A percentile compares a stretch with the other conserved stretches of the same genome.
Evolutionary conservation across 2,113 vertebrate species (phyloP).

Genomic region (Corynorhinus townsendii): DNA sequence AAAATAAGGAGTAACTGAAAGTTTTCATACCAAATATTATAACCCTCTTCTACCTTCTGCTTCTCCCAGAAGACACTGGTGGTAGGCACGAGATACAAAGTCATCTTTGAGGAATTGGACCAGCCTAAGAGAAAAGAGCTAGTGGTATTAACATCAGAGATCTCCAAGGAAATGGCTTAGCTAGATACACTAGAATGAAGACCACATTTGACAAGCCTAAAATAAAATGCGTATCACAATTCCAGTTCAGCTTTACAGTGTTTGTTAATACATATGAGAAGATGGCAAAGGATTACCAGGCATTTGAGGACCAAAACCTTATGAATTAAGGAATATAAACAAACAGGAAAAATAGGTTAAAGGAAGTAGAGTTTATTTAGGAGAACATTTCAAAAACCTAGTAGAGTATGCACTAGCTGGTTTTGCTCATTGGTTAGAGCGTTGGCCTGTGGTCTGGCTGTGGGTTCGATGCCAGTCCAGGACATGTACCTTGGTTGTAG

Average conservation of each 20-base stretch:
- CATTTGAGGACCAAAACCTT: slow-evolving; percentile 9
- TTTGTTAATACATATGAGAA: neutral
- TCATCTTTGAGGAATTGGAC: neutral
- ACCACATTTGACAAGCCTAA: neutral
- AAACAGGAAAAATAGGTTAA: neutral
- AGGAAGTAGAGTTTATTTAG: neutral
- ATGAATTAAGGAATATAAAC: neutral
- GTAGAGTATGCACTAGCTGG: neutral
- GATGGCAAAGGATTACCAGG: neutral
- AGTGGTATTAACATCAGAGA: neutral
- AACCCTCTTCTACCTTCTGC: neutral
- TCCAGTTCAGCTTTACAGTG: neutral
- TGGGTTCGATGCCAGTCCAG: too few relatives aligned
- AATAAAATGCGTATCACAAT: neutral
- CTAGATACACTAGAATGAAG: neutral
- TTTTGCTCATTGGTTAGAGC: too few relatives aligned
- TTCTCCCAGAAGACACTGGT: neutral
- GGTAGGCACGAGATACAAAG: neutral
- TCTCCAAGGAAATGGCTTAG: neutral
- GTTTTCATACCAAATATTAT: neutral
- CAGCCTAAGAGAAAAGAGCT: neutral
- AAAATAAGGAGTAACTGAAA: neutral
- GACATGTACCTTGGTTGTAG: too few relatives aligned
- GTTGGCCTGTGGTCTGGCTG: too few relatives aligned
- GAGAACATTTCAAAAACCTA: neutral